Evolutionary conservation across 2,888 invertebrate species (phyloP).

Genomic region (Tipula lateralis): DNA sequence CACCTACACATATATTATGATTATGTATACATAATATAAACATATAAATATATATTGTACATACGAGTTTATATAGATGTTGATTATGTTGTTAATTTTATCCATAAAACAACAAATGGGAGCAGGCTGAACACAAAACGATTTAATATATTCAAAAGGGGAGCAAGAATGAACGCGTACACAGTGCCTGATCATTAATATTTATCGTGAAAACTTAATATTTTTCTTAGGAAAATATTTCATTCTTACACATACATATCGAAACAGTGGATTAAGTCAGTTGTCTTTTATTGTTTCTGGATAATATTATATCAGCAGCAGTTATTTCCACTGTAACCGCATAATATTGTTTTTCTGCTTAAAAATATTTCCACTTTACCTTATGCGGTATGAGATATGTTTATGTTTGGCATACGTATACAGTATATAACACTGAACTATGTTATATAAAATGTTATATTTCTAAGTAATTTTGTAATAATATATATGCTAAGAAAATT

Average conservation of each 20-base stretch:
- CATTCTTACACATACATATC: not conserved
- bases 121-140: not conserved
- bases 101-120: not conserved
- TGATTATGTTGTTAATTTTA: slow-evolving; percentile 1
- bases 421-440: not conserved
- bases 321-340: not conserved
- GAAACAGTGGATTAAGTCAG: not conserved
- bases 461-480: not conserved
- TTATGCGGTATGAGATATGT: not conserved
- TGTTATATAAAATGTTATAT: not conserved
- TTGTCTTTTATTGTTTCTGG: not conserved
- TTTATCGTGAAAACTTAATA: not conserved
- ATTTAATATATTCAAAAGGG: not conserved
- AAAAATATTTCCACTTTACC: not conserved
- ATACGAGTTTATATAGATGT: not conserved
- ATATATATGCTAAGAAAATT: too few species aligned
- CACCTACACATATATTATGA: not conserved
- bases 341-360: not conserved
- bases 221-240: not conserved
- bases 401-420: not conserved
- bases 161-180: not conserved
- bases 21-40: not conserved
- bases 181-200: not conserved
- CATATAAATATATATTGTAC: not conserved
- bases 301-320: not conserved